phyloP scores from a whole-genome alignment of 2,888 invertebrate species.

The Drosophila pegasa region DNA sequence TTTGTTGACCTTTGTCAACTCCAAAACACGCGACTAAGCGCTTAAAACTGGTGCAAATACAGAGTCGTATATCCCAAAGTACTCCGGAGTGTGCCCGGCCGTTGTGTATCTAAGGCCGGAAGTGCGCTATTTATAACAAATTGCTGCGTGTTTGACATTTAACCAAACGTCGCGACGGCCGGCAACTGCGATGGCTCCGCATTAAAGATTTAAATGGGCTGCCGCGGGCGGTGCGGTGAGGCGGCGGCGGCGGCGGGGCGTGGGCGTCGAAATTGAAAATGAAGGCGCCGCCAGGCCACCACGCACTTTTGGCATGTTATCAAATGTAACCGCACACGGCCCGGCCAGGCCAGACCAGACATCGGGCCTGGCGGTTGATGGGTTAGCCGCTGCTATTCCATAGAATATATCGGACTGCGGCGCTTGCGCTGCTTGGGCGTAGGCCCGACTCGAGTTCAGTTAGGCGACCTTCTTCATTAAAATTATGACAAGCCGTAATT shows the following conservation, averaged over 20 bases:
- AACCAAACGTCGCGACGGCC: slow-evolving; percentile 52
- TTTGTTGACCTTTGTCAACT: slow-evolving; percentile 80
- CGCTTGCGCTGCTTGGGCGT: neutral
- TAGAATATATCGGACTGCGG: slow-evolving; percentile 56
- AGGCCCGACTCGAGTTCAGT: slow-evolving; percentile 46
- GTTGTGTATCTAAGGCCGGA: slow-evolving; percentile 64
- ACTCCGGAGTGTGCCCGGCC: slow-evolving; percentile 12
- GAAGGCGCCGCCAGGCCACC: slow-evolving; percentile 35
- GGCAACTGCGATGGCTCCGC: slow-evolving; percentile 24
- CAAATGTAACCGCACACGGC: slow-evolving; percentile 77
- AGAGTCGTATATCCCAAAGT: slow-evolving; percentile 34
- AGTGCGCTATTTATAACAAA: slow-evolving; percentile 81
- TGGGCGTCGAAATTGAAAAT: slow-evolving; percentile 25
- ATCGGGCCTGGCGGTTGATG: slow-evolving; percentile 33
- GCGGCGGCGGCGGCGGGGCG: neutral
- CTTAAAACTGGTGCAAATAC: slow-evolving; percentile 75
- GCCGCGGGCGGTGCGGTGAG: neutral
- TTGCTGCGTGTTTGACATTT: slow-evolving; percentile 75
- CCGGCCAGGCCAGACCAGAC: slow-evolving; percentile 20
- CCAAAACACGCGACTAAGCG: slow-evolving; percentile 76
- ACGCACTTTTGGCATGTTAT: slow-evolving; percentile 69
- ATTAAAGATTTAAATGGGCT: slow-evolving; percentile 52
- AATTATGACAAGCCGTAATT: slow-evolving; percentile 81
- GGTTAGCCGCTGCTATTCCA: slow-evolving; percentile 64
- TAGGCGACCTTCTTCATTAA: slow-evolving; percentile 78